phyloP scores from a whole-genome alignment of 2,113 vertebrate genomes.

The Podarcis muralis region DNA sequence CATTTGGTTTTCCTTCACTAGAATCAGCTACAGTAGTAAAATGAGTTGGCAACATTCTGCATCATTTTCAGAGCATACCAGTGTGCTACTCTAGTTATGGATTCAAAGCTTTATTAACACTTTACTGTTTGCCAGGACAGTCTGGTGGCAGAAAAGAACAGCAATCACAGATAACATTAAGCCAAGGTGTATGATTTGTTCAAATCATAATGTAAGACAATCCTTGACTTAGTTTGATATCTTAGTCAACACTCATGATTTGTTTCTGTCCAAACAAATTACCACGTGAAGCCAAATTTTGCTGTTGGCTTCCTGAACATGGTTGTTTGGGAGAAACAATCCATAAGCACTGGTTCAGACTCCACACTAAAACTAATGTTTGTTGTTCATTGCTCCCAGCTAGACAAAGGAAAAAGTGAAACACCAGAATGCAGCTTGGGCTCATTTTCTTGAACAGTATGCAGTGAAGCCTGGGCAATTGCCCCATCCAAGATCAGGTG shows the following conservation, averaged over 20 bases:
- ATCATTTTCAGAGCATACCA: neutral
- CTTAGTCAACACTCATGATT: too few relatives aligned
- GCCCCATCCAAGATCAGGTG: too few relatives aligned
- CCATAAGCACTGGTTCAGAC: too few relatives aligned
- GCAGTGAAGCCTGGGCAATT: too few relatives aligned
- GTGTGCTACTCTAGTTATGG: neutral
- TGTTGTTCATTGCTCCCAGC: neutral
- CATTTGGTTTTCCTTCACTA: neutral
- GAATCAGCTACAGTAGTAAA: neutral
- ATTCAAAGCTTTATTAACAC: neutral
- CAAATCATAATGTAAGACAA: too few relatives aligned
- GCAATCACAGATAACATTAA: constrained; percentile 16
- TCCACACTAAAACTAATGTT: neutral
- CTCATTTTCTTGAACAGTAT: too few relatives aligned
- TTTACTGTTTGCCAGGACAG: constrained; percentile 40
- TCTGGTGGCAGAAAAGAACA: constrained; percentile 19
- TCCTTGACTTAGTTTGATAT: too few relatives aligned
- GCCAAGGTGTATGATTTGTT: too few relatives aligned
- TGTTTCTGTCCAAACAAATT: neutral
- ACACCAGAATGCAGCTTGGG: too few relatives aligned
- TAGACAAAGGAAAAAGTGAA: too few relatives aligned
- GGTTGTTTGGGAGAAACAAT: neutral
- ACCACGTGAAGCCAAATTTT: neutral
- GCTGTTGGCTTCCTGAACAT: neutral
- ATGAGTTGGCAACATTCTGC: constrained; percentile 35